A percentile compares a stretch with the other conserved stretches of the same genome.
Conservation (phyloP, 1,140 invertebrate species). For the Anagrus nilaparvatae region DNA sequence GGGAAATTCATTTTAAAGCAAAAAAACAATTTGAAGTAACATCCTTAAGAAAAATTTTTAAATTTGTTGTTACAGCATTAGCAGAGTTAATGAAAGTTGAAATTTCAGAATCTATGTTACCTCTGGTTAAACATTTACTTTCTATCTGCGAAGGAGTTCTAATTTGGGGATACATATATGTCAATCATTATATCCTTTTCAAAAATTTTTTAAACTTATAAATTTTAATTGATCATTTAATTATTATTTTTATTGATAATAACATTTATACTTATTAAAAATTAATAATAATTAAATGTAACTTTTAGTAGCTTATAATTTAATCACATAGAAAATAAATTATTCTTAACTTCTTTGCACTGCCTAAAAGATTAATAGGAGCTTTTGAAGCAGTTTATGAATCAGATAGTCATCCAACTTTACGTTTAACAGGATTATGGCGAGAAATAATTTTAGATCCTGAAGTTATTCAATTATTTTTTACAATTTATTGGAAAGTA, state of each 20-base stretch:
- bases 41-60: slow-evolving; percentile 72
- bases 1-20: slow-evolving; percentile 74
- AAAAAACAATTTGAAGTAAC: slow-evolving; percentile 75
- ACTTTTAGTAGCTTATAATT: too few species aligned
- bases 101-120: slow-evolving; percentile 42
- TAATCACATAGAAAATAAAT: too few species aligned
- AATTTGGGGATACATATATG: slow-evolving; percentile 62
- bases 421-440: slow-evolving; percentile 58
- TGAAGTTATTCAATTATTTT: slow-evolving; percentile 64
- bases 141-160: slow-evolving; percentile 64
- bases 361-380: slow-evolving; percentile 58
- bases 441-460: slow-evolving; percentile 65
- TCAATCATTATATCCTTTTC: slow-evolving; percentile 56
- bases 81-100: slow-evolving; percentile 48
- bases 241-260: too few species aligned
- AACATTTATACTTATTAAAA: too few species aligned
- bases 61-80: slow-evolving; percentile 51
- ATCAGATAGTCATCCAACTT: slow-evolving; percentile 52
- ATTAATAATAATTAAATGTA: too few species aligned
- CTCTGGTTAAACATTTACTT: slow-evolving; percentile 55
- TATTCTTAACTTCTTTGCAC: slow-evolving; percentile 43
- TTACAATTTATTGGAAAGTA: slow-evolving; percentile 75
- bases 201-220: slow-evolving; percentile 7
- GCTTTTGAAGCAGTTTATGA: slow-evolving; percentile 62
- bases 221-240: too few species aligned